Conservation (phyloP, 2,888 invertebrate species). For the Tromatobia lineatoria region DNA sequence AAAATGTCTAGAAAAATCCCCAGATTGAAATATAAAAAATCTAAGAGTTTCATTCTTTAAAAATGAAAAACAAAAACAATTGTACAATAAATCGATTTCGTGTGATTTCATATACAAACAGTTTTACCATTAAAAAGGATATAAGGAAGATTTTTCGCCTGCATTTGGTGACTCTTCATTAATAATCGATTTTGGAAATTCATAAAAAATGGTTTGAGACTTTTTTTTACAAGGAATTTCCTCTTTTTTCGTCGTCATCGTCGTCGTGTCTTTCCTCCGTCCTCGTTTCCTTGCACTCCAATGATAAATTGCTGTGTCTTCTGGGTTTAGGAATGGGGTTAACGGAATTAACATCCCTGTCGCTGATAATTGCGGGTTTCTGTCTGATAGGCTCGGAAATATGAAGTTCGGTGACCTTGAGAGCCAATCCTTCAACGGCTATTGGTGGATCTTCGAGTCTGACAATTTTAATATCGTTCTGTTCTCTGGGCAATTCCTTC, state of each 20-base stretch:
- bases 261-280: constrained; percentile 33
- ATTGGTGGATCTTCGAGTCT: constrained; percentile 77
- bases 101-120: too few relatives aligned
- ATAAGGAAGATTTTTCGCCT: too few relatives aligned
- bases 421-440: constrained; percentile 73
- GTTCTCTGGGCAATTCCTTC: constrained; percentile 79
- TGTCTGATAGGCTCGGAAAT: constrained; percentile 86
- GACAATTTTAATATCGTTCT: constrained; percentile 80
- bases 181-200: too few relatives aligned
- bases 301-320: constrained; percentile 82
- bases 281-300: constrained; percentile 49
- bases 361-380: constrained; percentile 76
- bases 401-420: constrained; percentile 86
- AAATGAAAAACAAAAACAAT: too few relatives aligned
- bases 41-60: too few relatives aligned
- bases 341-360: constrained; percentile 83
- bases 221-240: constrained; percentile 73
- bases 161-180: too few relatives aligned
- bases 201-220: not conserved
- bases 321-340: constrained; percentile 88
- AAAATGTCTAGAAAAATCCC: too few relatives aligned
- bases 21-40: too few relatives aligned
- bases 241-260: constrained; percentile 67
- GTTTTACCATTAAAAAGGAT: too few relatives aligned
- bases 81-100: too few relatives aligned